phyloP scores from a whole-genome alignment of 2,888 invertebrate species.

The Melanargia galathea region DNA sequence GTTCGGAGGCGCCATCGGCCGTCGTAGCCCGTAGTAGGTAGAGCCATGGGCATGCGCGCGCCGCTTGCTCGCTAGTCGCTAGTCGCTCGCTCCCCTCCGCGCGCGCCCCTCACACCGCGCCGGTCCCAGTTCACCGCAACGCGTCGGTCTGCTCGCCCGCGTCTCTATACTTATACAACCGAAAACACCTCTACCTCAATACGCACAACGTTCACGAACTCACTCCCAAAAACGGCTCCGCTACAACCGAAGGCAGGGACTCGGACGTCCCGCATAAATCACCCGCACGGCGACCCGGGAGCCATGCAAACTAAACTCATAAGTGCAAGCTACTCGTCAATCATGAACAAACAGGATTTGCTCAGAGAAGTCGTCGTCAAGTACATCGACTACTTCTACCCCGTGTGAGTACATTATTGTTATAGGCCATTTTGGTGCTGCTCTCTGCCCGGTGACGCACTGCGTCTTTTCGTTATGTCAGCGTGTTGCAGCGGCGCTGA shows the following conservation, averaged over 20 bases:
- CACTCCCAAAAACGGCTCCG: slow-evolving; percentile 65
- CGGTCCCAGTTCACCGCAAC: slow-evolving; percentile 79
- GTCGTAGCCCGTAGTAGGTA: slow-evolving; percentile 75
- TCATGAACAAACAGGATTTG: slow-evolving; percentile 85
- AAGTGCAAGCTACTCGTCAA: slow-evolving; percentile 84
- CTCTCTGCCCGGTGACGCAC: slow-evolving; percentile 54
- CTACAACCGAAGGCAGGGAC: slow-evolving; percentile 63
- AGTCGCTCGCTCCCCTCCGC: slow-evolving; percentile 58
- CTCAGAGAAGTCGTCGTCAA: slow-evolving; percentile 86
- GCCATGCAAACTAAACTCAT: slow-evolving; percentile 82
- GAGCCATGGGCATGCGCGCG: slow-evolving; percentile 76
- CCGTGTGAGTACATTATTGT: slow-evolving; percentile 83
- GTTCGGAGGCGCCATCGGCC: slow-evolving; percentile 77
- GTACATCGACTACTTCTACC: slow-evolving; percentile 87
- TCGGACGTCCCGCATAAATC: slow-evolving; percentile 60
- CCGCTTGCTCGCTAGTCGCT: no score
- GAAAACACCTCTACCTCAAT: slow-evolving; percentile 59
- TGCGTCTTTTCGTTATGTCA: slow-evolving; percentile 54
- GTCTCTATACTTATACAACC: slow-evolving; percentile 51
- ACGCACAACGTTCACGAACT: slow-evolving; percentile 61
- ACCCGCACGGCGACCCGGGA: slow-evolving; percentile 60
- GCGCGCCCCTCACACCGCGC: slow-evolving; percentile 64
- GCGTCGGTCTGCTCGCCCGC: slow-evolving; percentile 77
- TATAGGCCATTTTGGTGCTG: slow-evolving; percentile 34
- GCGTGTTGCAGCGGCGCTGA: slow-evolving; percentile 49